These are phyloP conservation scores for Drosophila persimilis DNA, from an alignment of 1,140 invertebrate genomes.

Conservation along the genomic window DNA sequence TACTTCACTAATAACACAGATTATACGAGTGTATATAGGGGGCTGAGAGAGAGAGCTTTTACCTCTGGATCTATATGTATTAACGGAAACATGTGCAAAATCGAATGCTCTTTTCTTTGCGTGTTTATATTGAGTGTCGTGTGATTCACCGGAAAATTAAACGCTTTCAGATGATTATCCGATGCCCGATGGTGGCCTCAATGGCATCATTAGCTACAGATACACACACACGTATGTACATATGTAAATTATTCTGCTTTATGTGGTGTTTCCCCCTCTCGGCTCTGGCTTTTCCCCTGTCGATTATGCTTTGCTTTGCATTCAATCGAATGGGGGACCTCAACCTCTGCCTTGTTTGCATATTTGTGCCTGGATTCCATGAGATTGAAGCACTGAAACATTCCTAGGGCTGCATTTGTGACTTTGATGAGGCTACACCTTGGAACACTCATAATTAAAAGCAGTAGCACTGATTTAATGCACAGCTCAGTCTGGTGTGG, in stretches of 20 bases:
- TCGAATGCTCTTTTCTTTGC: no score
- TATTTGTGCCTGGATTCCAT: background rate
- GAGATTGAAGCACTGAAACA: conserved; percentile 7
- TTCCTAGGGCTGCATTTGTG: conserved; percentile 27
- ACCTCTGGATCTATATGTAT: no score
- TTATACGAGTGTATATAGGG: no score
- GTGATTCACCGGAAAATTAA: no score
- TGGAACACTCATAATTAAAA: background rate
- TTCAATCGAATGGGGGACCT: conserved; percentile 20
- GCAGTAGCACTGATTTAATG: background rate
- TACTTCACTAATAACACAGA: no score
- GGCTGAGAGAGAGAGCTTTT: no score
- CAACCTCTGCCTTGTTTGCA: conserved; percentile 12
- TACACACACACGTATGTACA: background rate
- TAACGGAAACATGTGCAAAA: no score
- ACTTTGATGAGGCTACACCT: conserved; percentile 18
- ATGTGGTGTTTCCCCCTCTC: background rate
- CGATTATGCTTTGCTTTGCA: conserved; percentile 30
- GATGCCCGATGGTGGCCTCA: no score
- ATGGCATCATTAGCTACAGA: background rate
- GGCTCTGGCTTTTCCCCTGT: conserved; percentile 9
- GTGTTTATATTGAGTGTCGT: no score
- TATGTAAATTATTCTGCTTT: background rate
- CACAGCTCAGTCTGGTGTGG: no score
- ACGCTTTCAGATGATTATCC: no score